phyloP scores from a whole-genome alignment of 2,797 vertebrate species.

The Clarias laeviceps region DNA sequence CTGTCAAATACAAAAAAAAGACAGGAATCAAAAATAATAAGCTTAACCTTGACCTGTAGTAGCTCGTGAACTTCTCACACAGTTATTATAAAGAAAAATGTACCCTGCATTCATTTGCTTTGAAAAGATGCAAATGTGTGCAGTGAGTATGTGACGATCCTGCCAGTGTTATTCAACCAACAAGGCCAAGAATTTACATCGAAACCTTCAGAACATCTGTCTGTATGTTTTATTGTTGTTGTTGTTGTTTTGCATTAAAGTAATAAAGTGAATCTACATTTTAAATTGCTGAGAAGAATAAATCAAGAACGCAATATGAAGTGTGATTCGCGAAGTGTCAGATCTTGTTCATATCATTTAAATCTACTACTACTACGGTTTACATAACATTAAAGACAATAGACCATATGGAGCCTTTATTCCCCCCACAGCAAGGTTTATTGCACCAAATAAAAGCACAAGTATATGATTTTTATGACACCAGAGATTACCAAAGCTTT shows the following conservation, averaged over 20 bases:
- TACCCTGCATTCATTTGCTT: background rate
- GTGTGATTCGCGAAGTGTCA: conserved; percentile 51
- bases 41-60: conserved; percentile 75
- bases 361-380: conserved; percentile 62
- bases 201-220: conserved; percentile 8
- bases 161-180: background rate
- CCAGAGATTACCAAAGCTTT: conserved; percentile 71
- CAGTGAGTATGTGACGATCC: background rate
- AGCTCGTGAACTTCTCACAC: conserved; percentile 49
- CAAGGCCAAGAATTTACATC: background rate
- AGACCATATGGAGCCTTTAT: conserved; percentile 77
- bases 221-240: background rate
- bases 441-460: conserved; percentile 73
- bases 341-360: conserved; percentile 66
- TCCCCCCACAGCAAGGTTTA: conserved; percentile 71
- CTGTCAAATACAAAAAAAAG: conserved; percentile 56
- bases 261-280: conserved; percentile 47
- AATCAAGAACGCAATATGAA: conserved; percentile 46
- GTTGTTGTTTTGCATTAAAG: conserved; percentile 7
- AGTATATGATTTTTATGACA: conserved; percentile 74
- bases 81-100: conserved; percentile 37
- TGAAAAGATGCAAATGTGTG: conserved; percentile 8
- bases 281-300: conserved; percentile 33
- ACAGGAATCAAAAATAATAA: conserved; percentile 52
- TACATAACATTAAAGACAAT: conserved; percentile 68